Percentiles rank a stretch among this genome's conserved stretches.
phyloP scores from a whole-genome alignment of 2,888 invertebrate genomes.

The Papilio elwesi region DNA sequence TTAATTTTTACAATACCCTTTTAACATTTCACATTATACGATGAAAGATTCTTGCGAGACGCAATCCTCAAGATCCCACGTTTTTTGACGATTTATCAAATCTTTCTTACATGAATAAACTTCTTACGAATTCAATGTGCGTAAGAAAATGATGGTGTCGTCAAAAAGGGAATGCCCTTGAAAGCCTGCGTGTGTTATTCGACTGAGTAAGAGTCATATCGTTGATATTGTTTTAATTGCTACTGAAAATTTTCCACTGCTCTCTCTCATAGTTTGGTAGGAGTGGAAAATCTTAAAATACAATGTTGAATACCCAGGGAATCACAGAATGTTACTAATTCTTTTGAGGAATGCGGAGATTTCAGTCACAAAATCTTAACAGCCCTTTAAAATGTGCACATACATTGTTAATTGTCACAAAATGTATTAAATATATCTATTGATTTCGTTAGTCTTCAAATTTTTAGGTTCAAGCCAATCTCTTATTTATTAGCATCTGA shows the following conservation, averaged over 20 bases:
- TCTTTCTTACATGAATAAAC: conserved; percentile 49
- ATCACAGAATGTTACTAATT: no score
- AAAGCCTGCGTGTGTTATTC: conserved; percentile 10
- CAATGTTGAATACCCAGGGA: no score
- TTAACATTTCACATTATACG: neutral
- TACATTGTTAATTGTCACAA: no score
- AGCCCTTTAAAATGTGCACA: no score
- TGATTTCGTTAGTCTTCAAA: neutral
- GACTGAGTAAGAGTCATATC: neutral
- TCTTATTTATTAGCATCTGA: neutral
- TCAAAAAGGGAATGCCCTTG: conserved; percentile 46
- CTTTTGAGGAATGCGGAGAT: no score
- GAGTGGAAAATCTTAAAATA: neutral
- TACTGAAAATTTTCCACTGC: no score
- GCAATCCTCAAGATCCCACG: conserved; percentile 21
- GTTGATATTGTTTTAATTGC: no score
- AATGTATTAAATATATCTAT: no score
- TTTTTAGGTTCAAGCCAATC: neutral
- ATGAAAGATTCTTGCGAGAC: conserved; percentile 6
- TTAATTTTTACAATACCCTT: neutral
- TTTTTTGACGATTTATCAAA: conserved; percentile 48
- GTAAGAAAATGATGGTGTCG: conserved; percentile 48
- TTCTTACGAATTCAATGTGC: conserved; percentile 49
- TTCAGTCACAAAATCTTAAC: no score
- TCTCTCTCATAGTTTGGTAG: no score